Evolutionary conservation across 2,113 vertebrate genomes (phyloP), one percentile per base, ranked within the genome.

Genomic region (Colistium nudipinnis): DNA sequence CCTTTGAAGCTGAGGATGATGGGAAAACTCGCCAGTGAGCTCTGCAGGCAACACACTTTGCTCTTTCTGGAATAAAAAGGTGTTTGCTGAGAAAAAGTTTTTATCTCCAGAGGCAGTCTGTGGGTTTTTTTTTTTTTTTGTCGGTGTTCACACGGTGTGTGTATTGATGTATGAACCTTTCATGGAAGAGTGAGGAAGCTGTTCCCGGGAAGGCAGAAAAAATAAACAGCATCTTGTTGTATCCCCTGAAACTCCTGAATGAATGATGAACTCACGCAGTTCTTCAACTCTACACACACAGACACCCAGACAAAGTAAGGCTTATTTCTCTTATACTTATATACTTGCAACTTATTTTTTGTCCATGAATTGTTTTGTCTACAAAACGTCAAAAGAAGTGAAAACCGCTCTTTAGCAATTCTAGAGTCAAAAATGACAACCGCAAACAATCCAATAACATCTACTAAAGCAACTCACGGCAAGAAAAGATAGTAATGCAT

Each of bases 1-100:
- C 22, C 72, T 84, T 87, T 89, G 79, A 87, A 86, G 81, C 64
- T 65, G n/a, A 7, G 16, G 22, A 28, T 70, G 62, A 76, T 68
- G 60, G 30, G 53, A 51, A 61, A 76, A 65, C 4, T 25, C 66
- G 59, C 44, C 77, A 63, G 10, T 0, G 22, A 65, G 54, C 62
- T 65, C 64, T 52, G 62, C 70, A 72, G 57, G 53, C 59, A 70
- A 55, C 36, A 20, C 49, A 27, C 51, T 30, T 13, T 41, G 33
- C 14, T n/a, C 35, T 77, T 71, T 74, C 49, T 30, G 41, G 63
- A 25, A 30, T 39, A 17, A 47, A 33, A 56, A 57, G 10, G 13
- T 67, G 31, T 70, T 78, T 78, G 25, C 49, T 64, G 0, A n/a
- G 49, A 71, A 66, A 52, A 71, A 41, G 24, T 54, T 68, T 74